Evolutionary conservation across 1,140 invertebrate species (phyloP), one percentile per base, ranked within the genome.

Genomic region (Sarcophaga bullata): DNA sequence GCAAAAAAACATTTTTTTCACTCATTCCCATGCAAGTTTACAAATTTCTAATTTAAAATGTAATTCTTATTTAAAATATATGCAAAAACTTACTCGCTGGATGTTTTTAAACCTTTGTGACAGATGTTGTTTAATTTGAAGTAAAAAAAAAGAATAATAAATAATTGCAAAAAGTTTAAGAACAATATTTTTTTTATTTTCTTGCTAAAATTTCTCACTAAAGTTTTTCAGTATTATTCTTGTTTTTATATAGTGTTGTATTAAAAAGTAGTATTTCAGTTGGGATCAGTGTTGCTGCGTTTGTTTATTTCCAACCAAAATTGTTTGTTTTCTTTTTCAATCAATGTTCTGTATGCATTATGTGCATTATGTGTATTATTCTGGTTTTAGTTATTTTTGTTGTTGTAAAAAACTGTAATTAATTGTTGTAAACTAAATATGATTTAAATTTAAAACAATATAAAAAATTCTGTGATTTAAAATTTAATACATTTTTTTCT

Each of bases 211-310:
- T 76, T 76, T 76, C 73, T 13, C 46, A 50, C 49, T 25, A 15
- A 76, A 76, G 25, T 76, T 76, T 76, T 76, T 50, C 49, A 76
- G 73, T 76, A 76, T 76, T 76, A 47, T 76, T 76, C 49, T 76
- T 76, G 73, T 76, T 76, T 76, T 76, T 76, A 13, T 47, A 6
- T 13, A 48, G 19, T 46, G 73, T 37, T 47, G 25, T 75, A 47
- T 11, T 25, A 73, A 73, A 25, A 10, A 13, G 8, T 76, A 48
- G 13, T 7, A 47, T 48, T 37, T 37, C 25, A 37, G 25, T 37
- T 37, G 25, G 25, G 25, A 37, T 37, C 25, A 37, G 25, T 37
- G 25, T 37, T 37, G 25, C 25, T 37, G 25, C 25, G 25, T 37
- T 37, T 37, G 25, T 37, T 37, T 37, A 37, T 37, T 37, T 37